phyloP scores from a whole-genome alignment of 2,888 invertebrate genomes.

The Dromius quadrimaculatus region DNA sequence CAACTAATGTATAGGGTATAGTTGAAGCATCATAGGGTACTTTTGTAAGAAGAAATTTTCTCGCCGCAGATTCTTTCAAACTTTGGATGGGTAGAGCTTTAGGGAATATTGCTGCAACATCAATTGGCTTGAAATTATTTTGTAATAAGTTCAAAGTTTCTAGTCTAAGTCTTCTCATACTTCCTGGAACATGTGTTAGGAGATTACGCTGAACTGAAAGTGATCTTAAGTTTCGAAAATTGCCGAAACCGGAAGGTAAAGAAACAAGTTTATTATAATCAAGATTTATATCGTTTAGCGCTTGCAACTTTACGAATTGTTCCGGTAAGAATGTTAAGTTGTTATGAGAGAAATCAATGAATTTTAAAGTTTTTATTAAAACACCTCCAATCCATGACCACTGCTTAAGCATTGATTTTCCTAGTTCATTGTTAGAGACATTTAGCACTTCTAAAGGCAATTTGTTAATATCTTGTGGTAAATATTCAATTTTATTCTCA shows the following conservation, averaged over 20 bases:
- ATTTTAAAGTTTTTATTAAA: constrained; percentile 68
- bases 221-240: constrained; percentile 69
- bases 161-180: constrained; percentile 70
- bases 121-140: constrained; percentile 68
- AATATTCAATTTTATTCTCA: constrained; percentile 76
- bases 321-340: constrained; percentile 71
- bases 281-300: constrained; percentile 74
- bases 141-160: constrained; percentile 71
- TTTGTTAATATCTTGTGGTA: constrained; percentile 78
- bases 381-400: constrained; percentile 78
- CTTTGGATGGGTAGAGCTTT: constrained; percentile 66
- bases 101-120: constrained; percentile 54
- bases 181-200: constrained; percentile 72
- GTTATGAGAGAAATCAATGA: constrained; percentile 77
- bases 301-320: constrained; percentile 73
- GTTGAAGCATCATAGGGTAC: constrained; percentile 70
- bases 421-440: constrained; percentile 75
- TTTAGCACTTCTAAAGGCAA: constrained; percentile 75
- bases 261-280: constrained; percentile 72
- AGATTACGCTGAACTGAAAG: constrained; percentile 71
- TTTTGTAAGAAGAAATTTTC: constrained; percentile 69
- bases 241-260: constrained; percentile 77
- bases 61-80: constrained; percentile 71
- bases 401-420: constrained; percentile 68
- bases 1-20: constrained; percentile 72